Evolutionary conservation across 2,113 vertebrate species (phyloP).

Genomic region (Nanorana parkeri): DNA sequence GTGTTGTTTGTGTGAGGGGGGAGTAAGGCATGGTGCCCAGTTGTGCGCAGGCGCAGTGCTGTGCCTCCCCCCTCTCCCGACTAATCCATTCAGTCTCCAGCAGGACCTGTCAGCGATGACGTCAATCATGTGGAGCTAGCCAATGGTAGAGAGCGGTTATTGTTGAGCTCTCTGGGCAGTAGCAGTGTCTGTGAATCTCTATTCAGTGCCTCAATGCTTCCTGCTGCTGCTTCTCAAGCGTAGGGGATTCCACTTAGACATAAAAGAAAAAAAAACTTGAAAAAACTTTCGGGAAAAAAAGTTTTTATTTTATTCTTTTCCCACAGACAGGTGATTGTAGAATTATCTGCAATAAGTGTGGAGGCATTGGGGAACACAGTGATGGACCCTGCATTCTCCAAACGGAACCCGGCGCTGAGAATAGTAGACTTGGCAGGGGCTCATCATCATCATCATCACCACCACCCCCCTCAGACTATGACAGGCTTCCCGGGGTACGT

Average conservation of each 20-base stretch:
- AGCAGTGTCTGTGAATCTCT: slow-evolving; percentile 84
- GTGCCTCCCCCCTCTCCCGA: slow-evolving; percentile 62
- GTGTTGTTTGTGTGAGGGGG: slow-evolving; percentile 1
- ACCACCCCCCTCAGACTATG: slow-evolving; percentile 83
- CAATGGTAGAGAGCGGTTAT: slow-evolving; percentile 85
- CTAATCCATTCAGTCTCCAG: slow-evolving; percentile 78
- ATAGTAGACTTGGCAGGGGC: slow-evolving; percentile 87
- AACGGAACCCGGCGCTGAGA: slow-evolving; percentile 89
- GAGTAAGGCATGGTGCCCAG: slow-evolving; percentile 58
- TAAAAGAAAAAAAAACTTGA: slow-evolving; percentile 62
- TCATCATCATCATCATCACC: slow-evolving; percentile 73
- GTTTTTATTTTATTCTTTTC: slow-evolving; percentile 81
- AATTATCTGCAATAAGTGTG: slow-evolving; percentile 84
- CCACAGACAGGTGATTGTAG: slow-evolving; percentile 89
- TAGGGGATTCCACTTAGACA: slow-evolving; percentile 86
- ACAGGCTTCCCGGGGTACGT: slow-evolving; percentile 87
- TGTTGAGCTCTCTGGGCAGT: slow-evolving; percentile 87
- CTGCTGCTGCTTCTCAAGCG: slow-evolving; percentile 87
- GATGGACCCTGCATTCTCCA: slow-evolving; percentile 89
- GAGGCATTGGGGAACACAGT: slow-evolving; percentile 84
- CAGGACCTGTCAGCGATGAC: slow-evolving; percentile 89
- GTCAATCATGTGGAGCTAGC: slow-evolving; percentile 81
- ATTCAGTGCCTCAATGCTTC: slow-evolving; percentile 86
- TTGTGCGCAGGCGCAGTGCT: slow-evolving; percentile 78
- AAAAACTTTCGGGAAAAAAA: slow-evolving; percentile 61